Base-by-base conservation (phyloP, 2,797 vertebrate species). In the Gastrophryne carolinensis region DNA sequence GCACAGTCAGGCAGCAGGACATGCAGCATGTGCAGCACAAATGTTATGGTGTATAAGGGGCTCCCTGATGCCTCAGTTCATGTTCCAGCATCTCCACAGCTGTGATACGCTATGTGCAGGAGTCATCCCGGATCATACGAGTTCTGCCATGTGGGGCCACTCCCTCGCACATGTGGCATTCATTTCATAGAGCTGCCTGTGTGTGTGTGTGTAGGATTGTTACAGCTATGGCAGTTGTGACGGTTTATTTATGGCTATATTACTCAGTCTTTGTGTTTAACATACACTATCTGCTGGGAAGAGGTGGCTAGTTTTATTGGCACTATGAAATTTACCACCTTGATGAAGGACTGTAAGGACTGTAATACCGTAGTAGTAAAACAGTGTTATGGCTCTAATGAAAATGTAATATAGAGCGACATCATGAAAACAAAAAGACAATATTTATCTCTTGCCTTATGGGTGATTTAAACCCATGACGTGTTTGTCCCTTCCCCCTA, bases 1-100 rank as follows among this genome's bases (percentile, higher is more conserved):
- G 29, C 24, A 29, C 32, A 4, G n/a, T n/a, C 47, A 54, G 58
- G 60, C 67, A 63, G 32, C 71, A 70, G 19, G 54, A 57, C 37
- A 65, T 53, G 30, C 41, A 39, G 47, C 75, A 78, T 78, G 50
- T 78, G 75, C 39, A 39, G 53, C 52, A 78, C 75, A 78, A 78
- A 78, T 78, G 75, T 78, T 78, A 58, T 61, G 49, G 34, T 30
- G 21, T 52, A 71, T 56, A 35, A 64, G 6, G 37, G 49, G 19
- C 58, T 39, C 58, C 64, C 50, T 56, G 67, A 50, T 19, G 27
- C 52, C 61, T 26, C 67, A 72, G 72, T 41, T 23, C 23, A 60
- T 68, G 72, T 78, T 66, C 68, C 68, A 23, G 13, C 30, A 50
- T 78, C 53, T 60, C 60, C 49, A 32, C 75, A 78, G 68, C 75